phyloP scores from a whole-genome alignment of 2,113 vertebrate genomes.

The Pipa parva region DNA sequence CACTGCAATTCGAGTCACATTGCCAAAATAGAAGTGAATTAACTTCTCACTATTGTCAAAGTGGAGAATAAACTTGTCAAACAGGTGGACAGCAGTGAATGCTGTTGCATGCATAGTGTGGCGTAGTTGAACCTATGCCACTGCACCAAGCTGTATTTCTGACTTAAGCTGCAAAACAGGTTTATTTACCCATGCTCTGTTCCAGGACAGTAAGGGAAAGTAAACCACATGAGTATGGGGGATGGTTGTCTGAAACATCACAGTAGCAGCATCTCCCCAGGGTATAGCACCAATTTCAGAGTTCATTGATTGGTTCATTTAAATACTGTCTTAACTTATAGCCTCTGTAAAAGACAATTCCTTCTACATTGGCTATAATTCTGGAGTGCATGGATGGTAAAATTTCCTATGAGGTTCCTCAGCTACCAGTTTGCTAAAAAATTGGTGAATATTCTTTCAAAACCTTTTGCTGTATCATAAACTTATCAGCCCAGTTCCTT shows the following conservation, averaged over 20 bases:
- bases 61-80: too few species aligned
- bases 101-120: too few species aligned
- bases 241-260: slow-evolving; percentile 1
- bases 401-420: slow-evolving; percentile 94
- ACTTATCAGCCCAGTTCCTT: slow-evolving; percentile 90
- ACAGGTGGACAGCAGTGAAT: too few species aligned
- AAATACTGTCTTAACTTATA: slow-evolving; percentile 81
- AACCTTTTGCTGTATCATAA: slow-evolving; percentile 85
- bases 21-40: too few species aligned
- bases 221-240: slow-evolving; percentile 1
- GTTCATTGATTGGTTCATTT: slow-evolving; percentile 33
- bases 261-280: slow-evolving; percentile 41
- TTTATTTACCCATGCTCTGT: too few species aligned
- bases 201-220: background rate
- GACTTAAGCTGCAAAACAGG: too few species aligned
- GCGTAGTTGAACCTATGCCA: too few species aligned
- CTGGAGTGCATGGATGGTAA: slow-evolving; percentile 89
- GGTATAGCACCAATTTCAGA: background rate
- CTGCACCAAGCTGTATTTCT: too few species aligned
- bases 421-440: slow-evolving; percentile 91
- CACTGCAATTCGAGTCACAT: too few species aligned
- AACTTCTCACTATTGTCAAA: too few species aligned
- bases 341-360: slow-evolving; percentile 96
- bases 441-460: slow-evolving; percentile 88
- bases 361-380: slow-evolving; percentile 95